Conservation (phyloP, 2,888 invertebrate species). For the Steinernema carpocapsae region DNA sequence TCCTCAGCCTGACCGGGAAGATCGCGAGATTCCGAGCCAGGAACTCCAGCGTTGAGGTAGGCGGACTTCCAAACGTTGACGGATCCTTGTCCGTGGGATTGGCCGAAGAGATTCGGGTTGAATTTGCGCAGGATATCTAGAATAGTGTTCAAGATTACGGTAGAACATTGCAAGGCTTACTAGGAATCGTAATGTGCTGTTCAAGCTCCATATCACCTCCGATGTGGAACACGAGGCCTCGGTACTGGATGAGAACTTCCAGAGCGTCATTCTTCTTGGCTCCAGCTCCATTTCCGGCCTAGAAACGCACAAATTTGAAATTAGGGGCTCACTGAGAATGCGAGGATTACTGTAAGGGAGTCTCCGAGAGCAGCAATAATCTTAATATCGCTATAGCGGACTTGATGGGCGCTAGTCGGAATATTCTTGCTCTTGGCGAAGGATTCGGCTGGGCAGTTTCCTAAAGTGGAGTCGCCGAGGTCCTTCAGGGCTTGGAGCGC, state of each 20-base stretch:
- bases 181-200: slow-evolving; percentile 56
- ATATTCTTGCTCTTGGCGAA: slow-evolving; percentile 45
- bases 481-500: slow-evolving; percentile 15
- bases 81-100: slow-evolving; percentile 53
- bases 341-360: slow-evolving; percentile 52
- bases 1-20: slow-evolving; percentile 52
- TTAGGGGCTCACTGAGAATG: no score
- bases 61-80: slow-evolving; percentile 58
- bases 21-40: slow-evolving; percentile 55
- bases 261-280: slow-evolving; percentile 52
- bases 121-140: slow-evolving; percentile 77
- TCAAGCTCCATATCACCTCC: slow-evolving; percentile 55
- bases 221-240: slow-evolving; percentile 57
- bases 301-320: not conserved
- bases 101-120: slow-evolving; percentile 76
- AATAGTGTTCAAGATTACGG: no score
- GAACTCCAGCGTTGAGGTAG: slow-evolving; percentile 54
- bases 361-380: slow-evolving; percentile 58
- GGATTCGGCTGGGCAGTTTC: not conserved
- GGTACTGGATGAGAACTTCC: slow-evolving; percentile 56
- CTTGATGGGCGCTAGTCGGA: slow-evolving; percentile 70
- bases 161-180: no score
- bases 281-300: slow-evolving; percentile 62
- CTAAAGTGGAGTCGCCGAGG: not conserved
- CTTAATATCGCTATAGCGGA: slow-evolving; percentile 54